Conservation (phyloP, 2,113 vertebrate genomes). For the Probosciger aterrimus region DNA sequence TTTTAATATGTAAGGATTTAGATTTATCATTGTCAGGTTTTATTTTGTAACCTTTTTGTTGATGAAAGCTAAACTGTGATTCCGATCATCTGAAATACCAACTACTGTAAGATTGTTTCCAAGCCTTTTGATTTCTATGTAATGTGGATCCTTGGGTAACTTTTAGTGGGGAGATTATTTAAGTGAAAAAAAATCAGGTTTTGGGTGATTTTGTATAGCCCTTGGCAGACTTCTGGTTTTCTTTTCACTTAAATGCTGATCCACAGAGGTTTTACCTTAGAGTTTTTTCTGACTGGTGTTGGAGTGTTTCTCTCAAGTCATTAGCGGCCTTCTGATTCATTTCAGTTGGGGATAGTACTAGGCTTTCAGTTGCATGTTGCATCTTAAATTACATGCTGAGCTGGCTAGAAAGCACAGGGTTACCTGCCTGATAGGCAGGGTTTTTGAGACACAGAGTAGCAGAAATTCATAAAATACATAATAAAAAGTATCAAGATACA, state of each 20-base stretch:
- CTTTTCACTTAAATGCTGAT: neutral
- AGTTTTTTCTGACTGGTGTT: neutral
- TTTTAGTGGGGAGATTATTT: neutral
- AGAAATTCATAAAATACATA: neutral
- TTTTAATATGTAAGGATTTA: neutral
- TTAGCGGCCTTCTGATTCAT: fast-evolving
- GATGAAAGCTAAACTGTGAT: neutral
- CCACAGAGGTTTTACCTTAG: neutral
- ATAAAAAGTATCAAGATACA: neutral
- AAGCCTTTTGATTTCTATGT: neutral
- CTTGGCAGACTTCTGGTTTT: neutral
- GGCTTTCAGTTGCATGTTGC: neutral
- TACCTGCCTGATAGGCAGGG: neutral
- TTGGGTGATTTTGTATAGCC: neutral
- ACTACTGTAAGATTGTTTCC: neutral
- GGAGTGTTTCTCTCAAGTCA: neutral
- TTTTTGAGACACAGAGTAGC: neutral
- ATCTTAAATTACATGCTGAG: neutral
- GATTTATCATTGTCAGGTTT: neutral
- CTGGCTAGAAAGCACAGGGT: neutral
- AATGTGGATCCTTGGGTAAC: neutral
- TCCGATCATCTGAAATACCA: neutral
- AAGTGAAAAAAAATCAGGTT: neutral
- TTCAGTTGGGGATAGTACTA: neutral
- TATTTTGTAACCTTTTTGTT: neutral